phyloP scores from a whole-genome alignment of 2,113 vertebrate species.

The Pelecanus crispus region DNA sequence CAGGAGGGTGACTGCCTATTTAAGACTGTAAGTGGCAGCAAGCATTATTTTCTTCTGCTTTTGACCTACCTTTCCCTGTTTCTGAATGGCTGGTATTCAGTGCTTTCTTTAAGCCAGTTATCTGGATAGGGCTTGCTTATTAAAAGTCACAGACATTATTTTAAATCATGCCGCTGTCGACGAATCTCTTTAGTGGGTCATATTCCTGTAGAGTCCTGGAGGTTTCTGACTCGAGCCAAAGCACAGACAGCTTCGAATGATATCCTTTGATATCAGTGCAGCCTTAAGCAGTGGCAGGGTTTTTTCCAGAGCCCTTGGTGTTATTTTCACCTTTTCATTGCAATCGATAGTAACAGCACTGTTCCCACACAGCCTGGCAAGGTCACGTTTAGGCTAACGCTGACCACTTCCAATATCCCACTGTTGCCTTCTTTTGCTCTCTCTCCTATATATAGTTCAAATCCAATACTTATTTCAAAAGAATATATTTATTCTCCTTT shows the following conservation, averaged over 20 bases:
- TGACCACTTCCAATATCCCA: background rate
- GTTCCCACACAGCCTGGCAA: background rate
- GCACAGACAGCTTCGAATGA: background rate
- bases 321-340: background rate
- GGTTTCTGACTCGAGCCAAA: background rate
- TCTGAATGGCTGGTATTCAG: background rate
- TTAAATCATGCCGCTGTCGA: background rate
- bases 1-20: background rate
- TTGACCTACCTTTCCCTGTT: background rate
- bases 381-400: background rate
- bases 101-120: background rate
- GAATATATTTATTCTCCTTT: background rate
- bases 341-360: background rate
- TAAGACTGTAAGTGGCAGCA: background rate
- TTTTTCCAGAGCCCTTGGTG: background rate
- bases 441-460: background rate
- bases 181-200: background rate
- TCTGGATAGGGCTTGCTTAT: background rate
- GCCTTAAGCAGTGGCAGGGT: background rate
- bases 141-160: background rate
- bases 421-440: background rate
- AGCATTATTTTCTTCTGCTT: constrained; percentile 23
- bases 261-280: background rate
- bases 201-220: background rate
- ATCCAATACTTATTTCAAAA: background rate